These are phyloP conservation scores for Sphinx pinastri DNA, from an alignment of 2,888 invertebrate species.

Conservation along the genomic window DNA sequence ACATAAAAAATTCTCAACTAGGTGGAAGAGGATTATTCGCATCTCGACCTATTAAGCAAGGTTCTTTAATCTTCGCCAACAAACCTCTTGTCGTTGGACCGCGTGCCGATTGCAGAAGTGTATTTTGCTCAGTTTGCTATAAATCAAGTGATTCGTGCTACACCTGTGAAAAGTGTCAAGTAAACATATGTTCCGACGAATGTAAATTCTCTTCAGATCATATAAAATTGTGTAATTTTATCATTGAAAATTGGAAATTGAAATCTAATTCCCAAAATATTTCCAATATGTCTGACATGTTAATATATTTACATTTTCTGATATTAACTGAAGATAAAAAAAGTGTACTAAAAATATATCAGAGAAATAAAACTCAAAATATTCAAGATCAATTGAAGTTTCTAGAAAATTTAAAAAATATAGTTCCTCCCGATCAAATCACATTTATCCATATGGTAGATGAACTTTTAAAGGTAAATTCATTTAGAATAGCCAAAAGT, in stretches of 20 bases:
- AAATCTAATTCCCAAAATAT: conserved; percentile 44
- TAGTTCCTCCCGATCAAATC: conserved; percentile 78
- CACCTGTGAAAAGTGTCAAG: conserved; percentile 85
- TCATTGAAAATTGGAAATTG: conserved; percentile 77
- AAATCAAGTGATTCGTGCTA: conserved; percentile 61
- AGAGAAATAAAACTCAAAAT: conserved; percentile 55
- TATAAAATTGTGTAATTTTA: conserved; percentile 84
- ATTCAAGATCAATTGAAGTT: conserved; percentile 78
- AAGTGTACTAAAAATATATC: conserved; percentile 72
- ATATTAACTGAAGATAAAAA: conserved; percentile 65
- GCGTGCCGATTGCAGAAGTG: conserved; percentile 77
- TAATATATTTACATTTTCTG: conserved; percentile 62
- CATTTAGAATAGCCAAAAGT: conserved; percentile 83
- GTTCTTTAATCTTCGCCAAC: conserved; percentile 87
- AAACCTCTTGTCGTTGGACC: conserved; percentile 87
- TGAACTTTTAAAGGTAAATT: conserved; percentile 85
- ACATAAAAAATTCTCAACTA: conserved; percentile 81
- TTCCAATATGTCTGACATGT: conserved; percentile 48
- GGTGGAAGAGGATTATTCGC: conserved; percentile 90
- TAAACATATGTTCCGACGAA: conserved; percentile 85
- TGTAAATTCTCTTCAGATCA: conserved; percentile 85
- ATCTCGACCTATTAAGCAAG: conserved; percentile 82
- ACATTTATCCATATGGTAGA: conserved; percentile 79
- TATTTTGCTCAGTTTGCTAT: conserved; percentile 86
- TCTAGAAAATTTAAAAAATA: conserved; percentile 66